Percentiles rank a stretch among this genome's conserved stretches.
phyloP scores from a whole-genome alignment of 2,797 vertebrate species.

The Acanthurus lineatus region DNA sequence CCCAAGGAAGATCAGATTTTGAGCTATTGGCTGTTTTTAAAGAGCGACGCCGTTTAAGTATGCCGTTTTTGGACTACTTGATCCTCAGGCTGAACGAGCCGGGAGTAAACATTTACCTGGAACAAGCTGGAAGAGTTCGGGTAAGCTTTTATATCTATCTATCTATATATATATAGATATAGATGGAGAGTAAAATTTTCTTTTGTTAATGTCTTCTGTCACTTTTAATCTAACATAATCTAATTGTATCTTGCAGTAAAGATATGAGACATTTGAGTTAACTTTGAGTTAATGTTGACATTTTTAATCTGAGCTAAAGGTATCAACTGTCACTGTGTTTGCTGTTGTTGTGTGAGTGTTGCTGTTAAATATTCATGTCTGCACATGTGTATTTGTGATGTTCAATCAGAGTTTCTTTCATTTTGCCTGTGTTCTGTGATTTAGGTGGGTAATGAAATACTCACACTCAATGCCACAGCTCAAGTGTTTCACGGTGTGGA shows the following conservation, averaged over 20 bases:
- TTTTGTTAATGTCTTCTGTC: too few relatives aligned
- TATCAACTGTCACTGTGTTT: too few relatives aligned
- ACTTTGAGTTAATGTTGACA: too few relatives aligned
- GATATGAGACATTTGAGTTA: too few relatives aligned
- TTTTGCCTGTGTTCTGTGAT: not conserved
- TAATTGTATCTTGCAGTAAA: too few relatives aligned
- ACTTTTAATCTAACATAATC: too few relatives aligned
- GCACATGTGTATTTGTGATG: not conserved
- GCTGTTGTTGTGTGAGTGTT: not conserved
- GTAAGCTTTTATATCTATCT: not conserved
- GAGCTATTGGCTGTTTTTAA: not conserved
- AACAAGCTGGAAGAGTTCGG: not conserved
- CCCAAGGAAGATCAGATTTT: not conserved
- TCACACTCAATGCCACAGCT: not conserved
- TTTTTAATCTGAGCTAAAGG: too few relatives aligned
- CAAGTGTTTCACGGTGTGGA: accelerated
- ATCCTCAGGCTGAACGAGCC: not conserved
- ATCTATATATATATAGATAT: too few relatives aligned
- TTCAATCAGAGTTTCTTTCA: not conserved
- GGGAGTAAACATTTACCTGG: not conserved
- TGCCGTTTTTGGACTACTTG: not conserved
- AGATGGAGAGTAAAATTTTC: too few relatives aligned
- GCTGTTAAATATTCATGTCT: not conserved
- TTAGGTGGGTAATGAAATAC: not conserved
- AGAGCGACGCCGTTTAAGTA: not conserved